phyloP scores from a whole-genome alignment of 2,888 invertebrate species.

The Gortyna flavago region DNA sequence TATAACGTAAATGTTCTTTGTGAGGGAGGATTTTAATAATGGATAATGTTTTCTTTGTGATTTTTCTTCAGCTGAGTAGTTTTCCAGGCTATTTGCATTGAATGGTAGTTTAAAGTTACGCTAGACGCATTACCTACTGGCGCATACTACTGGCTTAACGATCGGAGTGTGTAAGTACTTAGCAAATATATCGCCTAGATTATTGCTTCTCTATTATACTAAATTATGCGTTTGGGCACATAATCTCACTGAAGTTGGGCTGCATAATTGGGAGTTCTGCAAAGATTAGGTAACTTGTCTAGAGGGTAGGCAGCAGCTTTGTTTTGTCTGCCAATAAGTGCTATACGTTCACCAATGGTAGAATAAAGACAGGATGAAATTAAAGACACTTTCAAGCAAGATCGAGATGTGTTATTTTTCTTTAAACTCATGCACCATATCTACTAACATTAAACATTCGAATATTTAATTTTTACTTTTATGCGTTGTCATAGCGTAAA shows the following conservation, averaged over 20 bases:
- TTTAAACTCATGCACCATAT: background rate
- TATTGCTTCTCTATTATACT: conserved; percentile 17
- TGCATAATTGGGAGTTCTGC: background rate
- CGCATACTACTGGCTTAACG: conserved; percentile 14
- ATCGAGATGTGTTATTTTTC: background rate
- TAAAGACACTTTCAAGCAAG: background rate
- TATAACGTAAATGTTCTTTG: conserved; percentile 30
- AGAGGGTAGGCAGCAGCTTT: background rate
- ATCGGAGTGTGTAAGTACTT: conserved; percentile 4
- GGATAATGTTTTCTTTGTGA: conserved; percentile 6
- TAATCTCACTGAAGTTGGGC: conserved; percentile 8
- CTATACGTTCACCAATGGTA: background rate
- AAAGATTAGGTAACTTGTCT: background rate
- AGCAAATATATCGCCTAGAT: conserved; percentile 18
- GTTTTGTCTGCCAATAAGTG: background rate
- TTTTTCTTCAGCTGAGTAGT: conserved; percentile 16
- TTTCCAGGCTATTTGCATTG: conserved; percentile 16
- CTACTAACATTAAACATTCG: background rate
- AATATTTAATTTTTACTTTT: background rate
- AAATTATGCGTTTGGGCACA: conserved; percentile 24
- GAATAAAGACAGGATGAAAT: background rate
- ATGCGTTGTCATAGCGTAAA: background rate
- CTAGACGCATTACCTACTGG: background rate
- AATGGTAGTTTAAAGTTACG: conserved; percentile 20
- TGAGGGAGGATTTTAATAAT: conserved; percentile 37